Conservation (phyloP, 2,888 invertebrate species). For the Cantharis flavilabris region DNA sequence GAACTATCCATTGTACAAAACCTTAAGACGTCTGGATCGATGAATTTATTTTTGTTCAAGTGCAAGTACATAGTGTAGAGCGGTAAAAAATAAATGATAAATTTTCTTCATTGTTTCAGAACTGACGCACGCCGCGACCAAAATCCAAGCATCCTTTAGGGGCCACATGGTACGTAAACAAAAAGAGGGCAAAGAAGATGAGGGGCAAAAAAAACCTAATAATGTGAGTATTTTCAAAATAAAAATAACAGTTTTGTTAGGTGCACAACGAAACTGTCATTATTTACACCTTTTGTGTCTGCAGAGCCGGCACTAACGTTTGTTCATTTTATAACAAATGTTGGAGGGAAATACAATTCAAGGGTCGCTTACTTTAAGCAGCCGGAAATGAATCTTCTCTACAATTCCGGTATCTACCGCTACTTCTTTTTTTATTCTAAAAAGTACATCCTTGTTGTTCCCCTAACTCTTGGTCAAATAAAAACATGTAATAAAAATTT, state of each 20-base stretch:
- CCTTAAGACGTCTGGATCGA: background rate
- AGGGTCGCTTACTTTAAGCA: background rate
- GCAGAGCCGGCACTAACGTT: background rate
- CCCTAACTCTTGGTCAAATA: background rate
- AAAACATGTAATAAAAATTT: background rate
- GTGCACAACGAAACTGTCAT: background rate
- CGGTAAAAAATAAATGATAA: background rate
- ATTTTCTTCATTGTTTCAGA: slow-evolving; percentile 15
- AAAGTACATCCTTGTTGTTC: background rate
- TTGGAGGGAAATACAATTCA: background rate
- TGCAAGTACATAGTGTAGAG: background rate
- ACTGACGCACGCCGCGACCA: slow-evolving; percentile 72
- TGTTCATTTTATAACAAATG: background rate
- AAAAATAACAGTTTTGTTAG: background rate
- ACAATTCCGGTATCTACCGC: background rate
- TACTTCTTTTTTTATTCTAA: background rate
- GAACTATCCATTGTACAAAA: background rate
- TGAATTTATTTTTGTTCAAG: background rate
- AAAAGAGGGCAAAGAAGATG: slow-evolving; percentile 46
- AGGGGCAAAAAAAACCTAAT: slow-evolving; percentile 42
- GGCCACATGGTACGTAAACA: slow-evolving; percentile 87
- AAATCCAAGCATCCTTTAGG: slow-evolving; percentile 90
- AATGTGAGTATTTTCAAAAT: slow-evolving; percentile 13
- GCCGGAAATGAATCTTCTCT: background rate
- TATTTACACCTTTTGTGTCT: background rate